phyloP scores from a whole-genome alignment of 2,888 invertebrate genomes.

The Thumatha senex region DNA sequence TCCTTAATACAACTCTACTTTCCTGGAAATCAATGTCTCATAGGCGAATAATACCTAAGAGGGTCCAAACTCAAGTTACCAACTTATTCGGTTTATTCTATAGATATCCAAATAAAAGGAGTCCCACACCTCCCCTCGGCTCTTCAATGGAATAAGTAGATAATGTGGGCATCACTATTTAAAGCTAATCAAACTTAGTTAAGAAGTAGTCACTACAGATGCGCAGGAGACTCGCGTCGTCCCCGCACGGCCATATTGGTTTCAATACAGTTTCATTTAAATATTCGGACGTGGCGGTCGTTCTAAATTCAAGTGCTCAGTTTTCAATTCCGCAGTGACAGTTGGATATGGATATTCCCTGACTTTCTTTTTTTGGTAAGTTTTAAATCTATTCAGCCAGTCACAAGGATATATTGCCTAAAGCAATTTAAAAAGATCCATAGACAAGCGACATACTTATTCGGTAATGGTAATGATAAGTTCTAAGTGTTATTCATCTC shows the following conservation, averaged over 20 bases:
- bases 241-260: constrained; percentile 53
- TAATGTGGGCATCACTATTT: constrained; percentile 84
- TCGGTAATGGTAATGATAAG: constrained; percentile 9
- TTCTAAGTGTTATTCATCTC: not conserved
- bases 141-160: constrained; percentile 83
- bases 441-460: constrained; percentile 5
- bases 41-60: constrained; percentile 2
- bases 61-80: constrained; percentile 15
- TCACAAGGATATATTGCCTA: constrained; percentile 10
- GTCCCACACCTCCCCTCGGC: constrained; percentile 64
- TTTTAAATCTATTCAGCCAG: constrained; percentile 6
- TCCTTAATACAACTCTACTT: constrained; percentile 18
- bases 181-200: constrained; percentile 86
- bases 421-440: constrained; percentile 14
- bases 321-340: constrained; percentile 71
- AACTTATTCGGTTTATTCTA: constrained; percentile 40
- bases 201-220: constrained; percentile 81
- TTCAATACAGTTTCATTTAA: constrained; percentile 57
- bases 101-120: constrained; percentile 54
- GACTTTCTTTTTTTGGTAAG: constrained; percentile 43
- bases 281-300: constrained; percentile 62
- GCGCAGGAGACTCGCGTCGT: constrained; percentile 69
- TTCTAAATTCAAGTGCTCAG: constrained; percentile 54
- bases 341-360: constrained; percentile 61
- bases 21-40: constrained; percentile 10